phyloP scores from a whole-genome alignment of 2,888 invertebrate species.

The Trisateles emortualis region DNA sequence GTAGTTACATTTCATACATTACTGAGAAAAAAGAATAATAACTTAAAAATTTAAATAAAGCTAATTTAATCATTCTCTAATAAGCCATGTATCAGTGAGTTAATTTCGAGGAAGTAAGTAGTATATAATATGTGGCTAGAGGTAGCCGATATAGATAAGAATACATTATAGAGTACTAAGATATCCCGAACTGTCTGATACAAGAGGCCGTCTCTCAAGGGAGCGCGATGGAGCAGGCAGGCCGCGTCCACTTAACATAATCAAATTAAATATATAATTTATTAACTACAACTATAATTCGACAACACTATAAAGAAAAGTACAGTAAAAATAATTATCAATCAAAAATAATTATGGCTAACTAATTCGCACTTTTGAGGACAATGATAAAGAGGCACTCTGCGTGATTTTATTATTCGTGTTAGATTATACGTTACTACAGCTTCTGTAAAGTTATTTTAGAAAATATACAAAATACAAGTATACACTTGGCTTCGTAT shows the following conservation, averaged over 20 bases:
- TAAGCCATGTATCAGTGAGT: conserved; percentile 74
- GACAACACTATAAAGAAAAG: conserved; percentile 70
- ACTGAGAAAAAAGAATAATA: conserved; percentile 75
- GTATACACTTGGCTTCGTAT: conserved; percentile 48
- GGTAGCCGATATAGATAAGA: conserved; percentile 55
- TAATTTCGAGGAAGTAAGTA: conserved; percentile 62
- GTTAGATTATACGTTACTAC: conserved; percentile 70
- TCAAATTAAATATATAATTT: conserved; percentile 71
- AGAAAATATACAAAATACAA: conserved; percentile 77
- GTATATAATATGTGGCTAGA: conserved; percentile 50
- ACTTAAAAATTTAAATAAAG: conserved; percentile 83
- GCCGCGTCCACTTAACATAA: conserved; percentile 31
- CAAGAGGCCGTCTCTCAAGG: conserved; percentile 60
- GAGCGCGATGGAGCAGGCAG: conserved; percentile 27
- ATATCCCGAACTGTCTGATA: conserved; percentile 66
- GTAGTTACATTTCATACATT: conserved; percentile 57
- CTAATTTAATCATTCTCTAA: conserved; percentile 76
- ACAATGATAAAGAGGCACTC: conserved; percentile 84
- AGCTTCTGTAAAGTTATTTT: conserved; percentile 61
- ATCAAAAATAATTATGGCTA: conserved; percentile 82
- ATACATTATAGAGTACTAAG: conserved; percentile 54
- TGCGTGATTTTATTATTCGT: conserved; percentile 80
- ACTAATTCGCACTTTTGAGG: conserved; percentile 75
- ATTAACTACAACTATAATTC: conserved; percentile 80
- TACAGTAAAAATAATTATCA: conserved; percentile 74